phyloP scores from a whole-genome alignment of 2,113 vertebrate species.

The Xyrauchen texanus region DNA sequence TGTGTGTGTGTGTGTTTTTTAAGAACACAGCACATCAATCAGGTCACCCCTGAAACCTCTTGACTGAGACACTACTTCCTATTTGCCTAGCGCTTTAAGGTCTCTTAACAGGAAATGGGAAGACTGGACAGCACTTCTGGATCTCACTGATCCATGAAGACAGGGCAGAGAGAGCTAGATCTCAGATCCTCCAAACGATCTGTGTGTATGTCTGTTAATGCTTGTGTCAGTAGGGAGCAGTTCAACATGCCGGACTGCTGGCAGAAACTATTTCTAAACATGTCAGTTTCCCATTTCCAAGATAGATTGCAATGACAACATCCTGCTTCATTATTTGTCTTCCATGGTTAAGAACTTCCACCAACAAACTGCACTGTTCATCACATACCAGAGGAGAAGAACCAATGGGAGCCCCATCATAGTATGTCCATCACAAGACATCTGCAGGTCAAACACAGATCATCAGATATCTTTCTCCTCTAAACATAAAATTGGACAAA shows the following conservation, averaged over 20 bases:
- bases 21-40: conserved; percentile 32
- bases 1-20: too few relatives aligned
- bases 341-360: conserved; percentile 16
- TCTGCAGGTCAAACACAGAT: background rate
- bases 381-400: background rate
- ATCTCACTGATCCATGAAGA: conserved; percentile 35
- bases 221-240: conserved; percentile 38
- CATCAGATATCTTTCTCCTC: background rate
- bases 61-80: conserved; percentile 33
- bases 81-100: conserved; percentile 16
- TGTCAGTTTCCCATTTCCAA: conserved; percentile 8
- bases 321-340: background rate
- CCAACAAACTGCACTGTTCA: conserved; percentile 9
- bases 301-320: conserved; percentile 24
- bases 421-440: conserved; percentile 2
- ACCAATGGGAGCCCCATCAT: background rate
- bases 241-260: conserved; percentile 1
- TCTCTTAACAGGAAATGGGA: conserved; percentile 26
- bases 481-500: background rate
- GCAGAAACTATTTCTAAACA: conserved; percentile 1
- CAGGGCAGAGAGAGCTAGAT: conserved; percentile 8
- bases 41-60: conserved; percentile 11
- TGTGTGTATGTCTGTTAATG: conserved; percentile 43
- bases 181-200: background rate
- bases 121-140: conserved; percentile 35